Percentiles rank a stretch among this genome's conserved stretches.
These are phyloP conservation scores for Craterocephalus amniculus DNA, from an alignment of 2,797 vertebrate species.

Conservation along the genomic window DNA sequence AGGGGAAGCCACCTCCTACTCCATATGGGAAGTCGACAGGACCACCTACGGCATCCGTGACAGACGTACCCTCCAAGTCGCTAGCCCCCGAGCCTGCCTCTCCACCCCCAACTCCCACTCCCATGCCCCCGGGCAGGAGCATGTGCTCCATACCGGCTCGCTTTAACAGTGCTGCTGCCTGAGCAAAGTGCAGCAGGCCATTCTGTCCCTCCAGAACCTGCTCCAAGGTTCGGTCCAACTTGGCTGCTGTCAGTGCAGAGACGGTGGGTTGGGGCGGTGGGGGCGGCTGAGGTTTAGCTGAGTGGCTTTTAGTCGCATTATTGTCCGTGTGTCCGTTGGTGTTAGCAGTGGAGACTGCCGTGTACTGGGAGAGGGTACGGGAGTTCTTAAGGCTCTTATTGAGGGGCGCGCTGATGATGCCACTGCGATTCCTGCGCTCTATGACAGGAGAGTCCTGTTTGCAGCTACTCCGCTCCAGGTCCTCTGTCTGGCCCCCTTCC, in stretches of 20 bases:
- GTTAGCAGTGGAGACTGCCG: conserved; percentile 86
- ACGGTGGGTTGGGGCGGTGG: conserved; percentile 86
- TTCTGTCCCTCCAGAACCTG: conserved; percentile 95
- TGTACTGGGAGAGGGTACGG: conserved; percentile 96
- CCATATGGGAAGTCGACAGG: conserved; percentile 97
- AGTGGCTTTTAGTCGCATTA: conserved; percentile 88
- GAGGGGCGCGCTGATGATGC: conserved; percentile 96
- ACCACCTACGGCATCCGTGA: conserved; percentile 91
- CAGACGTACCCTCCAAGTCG: conserved; percentile 94
- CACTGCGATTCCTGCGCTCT: conserved; percentile 94
- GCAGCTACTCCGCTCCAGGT: conserved; percentile 84
- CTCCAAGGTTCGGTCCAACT: conserved; percentile 94
- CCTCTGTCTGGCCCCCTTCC: conserved; percentile 86
- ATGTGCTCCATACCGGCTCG: conserved; percentile 92
- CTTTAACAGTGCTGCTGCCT: conserved; percentile 95
- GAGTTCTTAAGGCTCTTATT: conserved; percentile 98
- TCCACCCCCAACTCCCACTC: conserved; percentile 78
- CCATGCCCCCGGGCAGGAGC: conserved; percentile 89
- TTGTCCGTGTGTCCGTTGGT: conserved; percentile 91
- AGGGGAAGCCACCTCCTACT: conserved; percentile 92
- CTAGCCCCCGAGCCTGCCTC: conserved; percentile 87
- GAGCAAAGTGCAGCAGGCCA: conserved; percentile 94
- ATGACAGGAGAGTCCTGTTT: conserved; percentile 85
- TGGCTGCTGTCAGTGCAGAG: conserved; percentile 88
- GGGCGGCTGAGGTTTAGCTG: conserved; percentile 83